Conservation (phyloP, 2,797 vertebrate genomes). For the Macropodus opercularis region DNA sequence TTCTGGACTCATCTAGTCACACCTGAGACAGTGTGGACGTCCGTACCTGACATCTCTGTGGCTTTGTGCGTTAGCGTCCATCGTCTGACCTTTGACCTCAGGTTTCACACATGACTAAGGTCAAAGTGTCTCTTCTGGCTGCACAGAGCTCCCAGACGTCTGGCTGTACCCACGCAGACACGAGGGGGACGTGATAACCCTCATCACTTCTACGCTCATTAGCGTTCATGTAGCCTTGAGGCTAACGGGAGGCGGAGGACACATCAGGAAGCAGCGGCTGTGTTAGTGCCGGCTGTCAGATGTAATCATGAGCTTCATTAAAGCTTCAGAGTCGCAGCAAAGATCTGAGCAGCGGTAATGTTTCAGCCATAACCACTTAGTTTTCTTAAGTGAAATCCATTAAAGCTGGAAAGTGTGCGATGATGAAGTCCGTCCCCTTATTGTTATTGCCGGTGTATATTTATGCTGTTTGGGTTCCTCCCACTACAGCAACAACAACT, state of each 20-base stretch:
- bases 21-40: background rate
- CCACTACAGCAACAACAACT: too few species aligned
- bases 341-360: slow-evolving; percentile 4
- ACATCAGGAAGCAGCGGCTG: slow-evolving; percentile 36
- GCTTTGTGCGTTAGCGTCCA: background rate
- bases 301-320: slow-evolving; percentile 53
- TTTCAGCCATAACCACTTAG: background rate
- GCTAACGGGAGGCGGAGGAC: slow-evolving; percentile 24
- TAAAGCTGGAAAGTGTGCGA: background rate
- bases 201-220: slow-evolving; percentile 43
- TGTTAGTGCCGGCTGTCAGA: slow-evolving; percentile 47
- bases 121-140: slow-evolving; percentile 4
- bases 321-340: slow-evolving; percentile 23
- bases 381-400: background rate
- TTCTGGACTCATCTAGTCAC: too few species aligned
- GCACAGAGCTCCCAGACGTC: background rate
- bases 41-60: background rate
- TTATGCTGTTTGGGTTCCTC: too few species aligned
- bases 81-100: slow-evolving; percentile 14
- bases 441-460: too few species aligned
- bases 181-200: slow-evolving; percentile 22
- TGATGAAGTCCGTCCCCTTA: too few species aligned
- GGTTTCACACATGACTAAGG: slow-evolving; percentile 4
- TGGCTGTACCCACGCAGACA: background rate
- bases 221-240: slow-evolving; percentile 35